phyloP scores from a whole-genome alignment of 2,888 invertebrate species.

The Epistrophe grossulariae region DNA sequence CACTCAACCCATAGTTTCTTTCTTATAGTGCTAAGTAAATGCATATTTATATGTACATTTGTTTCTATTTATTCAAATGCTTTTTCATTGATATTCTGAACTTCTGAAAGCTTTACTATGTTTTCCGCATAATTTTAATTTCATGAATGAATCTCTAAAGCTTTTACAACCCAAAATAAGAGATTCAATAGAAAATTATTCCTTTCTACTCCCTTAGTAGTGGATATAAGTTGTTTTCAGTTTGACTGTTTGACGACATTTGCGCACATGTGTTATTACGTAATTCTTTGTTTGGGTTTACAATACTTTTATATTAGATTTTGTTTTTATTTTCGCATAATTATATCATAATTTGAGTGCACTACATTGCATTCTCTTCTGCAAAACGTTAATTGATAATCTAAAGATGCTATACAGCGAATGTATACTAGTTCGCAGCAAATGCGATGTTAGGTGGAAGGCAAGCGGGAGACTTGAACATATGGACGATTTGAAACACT shows the following conservation, averaged over 20 bases:
- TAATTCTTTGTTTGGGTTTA: conserved; percentile 62
- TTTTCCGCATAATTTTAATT: conserved; percentile 27
- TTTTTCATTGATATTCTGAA: conserved; percentile 7
- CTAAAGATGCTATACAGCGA: too few relatives aligned
- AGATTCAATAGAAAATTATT: conserved; percentile 14
- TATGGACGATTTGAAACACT: too few relatives aligned
- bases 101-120: conserved; percentile 29
- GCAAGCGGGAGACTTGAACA: too few relatives aligned
- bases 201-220: background rate
- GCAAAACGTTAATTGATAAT: background rate
- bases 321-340: conserved; percentile 7
- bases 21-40: too few relatives aligned
- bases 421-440: too few relatives aligned
- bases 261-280: conserved; percentile 59
- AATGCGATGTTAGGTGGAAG: too few relatives aligned
- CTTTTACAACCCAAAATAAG: conserved; percentile 21
- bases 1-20: too few relatives aligned
- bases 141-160: conserved; percentile 62
- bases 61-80: background rate
- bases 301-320: conserved; percentile 7
- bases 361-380: background rate
- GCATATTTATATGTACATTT: too few relatives aligned
- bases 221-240: conserved; percentile 14
- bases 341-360: conserved; percentile 3
- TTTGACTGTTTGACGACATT: conserved; percentile 21